These are phyloP conservation scores for Halcyon malimbica DNA, from an alignment of 2,113 vertebrate genomes.

Conservation along the genomic window DNA sequence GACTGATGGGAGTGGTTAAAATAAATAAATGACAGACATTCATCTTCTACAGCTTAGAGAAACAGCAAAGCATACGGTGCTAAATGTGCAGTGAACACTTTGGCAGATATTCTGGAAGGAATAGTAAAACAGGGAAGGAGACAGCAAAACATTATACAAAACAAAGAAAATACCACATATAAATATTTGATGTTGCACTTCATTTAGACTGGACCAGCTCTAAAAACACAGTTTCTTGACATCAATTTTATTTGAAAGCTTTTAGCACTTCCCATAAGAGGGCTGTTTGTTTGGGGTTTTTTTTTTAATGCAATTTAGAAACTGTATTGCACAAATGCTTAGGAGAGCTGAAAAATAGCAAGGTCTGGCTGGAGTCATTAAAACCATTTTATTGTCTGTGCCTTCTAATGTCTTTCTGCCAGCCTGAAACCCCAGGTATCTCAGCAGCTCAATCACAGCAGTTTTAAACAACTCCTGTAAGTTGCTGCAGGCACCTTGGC, in stretches of 20 bases:
- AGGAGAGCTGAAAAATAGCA: neutral
- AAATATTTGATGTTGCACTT: neutral
- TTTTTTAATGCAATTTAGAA: neutral
- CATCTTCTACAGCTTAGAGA: neutral
- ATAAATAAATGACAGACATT: neutral
- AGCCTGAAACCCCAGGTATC: neutral
- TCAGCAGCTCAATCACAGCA: neutral
- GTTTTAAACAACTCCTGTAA: neutral
- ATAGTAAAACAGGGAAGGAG: neutral
- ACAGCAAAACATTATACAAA: neutral
- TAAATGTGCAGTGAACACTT: neutral
- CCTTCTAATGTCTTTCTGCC: neutral
- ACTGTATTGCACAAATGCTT: neutral
- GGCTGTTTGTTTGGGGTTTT: neutral
- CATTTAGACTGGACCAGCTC: neutral
- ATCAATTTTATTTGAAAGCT: neutral
- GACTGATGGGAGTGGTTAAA: neutral
- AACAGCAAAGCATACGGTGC: neutral
- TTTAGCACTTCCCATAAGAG: neutral
- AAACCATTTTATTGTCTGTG: neutral
- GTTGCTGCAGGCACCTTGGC: neutral
- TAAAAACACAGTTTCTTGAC: neutral
- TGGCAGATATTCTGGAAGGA: neutral
- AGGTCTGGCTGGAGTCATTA: neutral
- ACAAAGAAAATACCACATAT: neutral